Evolutionary conservation across 2,888 invertebrate species (phyloP).

Genomic region (Halocaridina rubra): DNA sequence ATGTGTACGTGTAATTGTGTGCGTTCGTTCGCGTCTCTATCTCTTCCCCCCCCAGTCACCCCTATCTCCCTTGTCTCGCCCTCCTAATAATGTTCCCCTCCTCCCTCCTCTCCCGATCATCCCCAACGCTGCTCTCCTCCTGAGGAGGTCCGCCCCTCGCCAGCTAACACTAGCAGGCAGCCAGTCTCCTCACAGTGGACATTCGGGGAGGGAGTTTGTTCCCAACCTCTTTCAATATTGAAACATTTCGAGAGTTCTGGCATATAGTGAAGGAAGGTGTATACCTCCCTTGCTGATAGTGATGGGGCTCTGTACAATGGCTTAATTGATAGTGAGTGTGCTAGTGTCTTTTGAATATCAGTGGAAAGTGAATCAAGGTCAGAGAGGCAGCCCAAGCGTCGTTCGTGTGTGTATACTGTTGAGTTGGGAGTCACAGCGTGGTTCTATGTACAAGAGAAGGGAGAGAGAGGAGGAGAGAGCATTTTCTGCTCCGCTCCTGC

Average conservation of each 20-base stretch:
- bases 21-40: neutral
- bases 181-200: slow-evolving; percentile 30
- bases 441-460: too few relatives aligned
- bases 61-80: neutral
- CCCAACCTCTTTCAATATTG: neutral
- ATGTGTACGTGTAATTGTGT: too few relatives aligned
- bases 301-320: neutral
- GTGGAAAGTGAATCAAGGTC: neutral
- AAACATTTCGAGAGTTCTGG: neutral
- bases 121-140: slow-evolving; percentile 36
- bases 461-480: too few relatives aligned
- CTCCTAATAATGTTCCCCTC: neutral
- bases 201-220: slow-evolving; percentile 15
- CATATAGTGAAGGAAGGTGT: neutral
- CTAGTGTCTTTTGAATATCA: neutral
- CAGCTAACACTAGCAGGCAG: slow-evolving; percentile 28
- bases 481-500: neutral
- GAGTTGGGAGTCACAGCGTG: neutral
- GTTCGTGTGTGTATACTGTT: neutral
- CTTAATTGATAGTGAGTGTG: neutral
- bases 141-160: slow-evolving; percentile 37
- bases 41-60: neutral
- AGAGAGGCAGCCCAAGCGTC: neutral
- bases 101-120: neutral
- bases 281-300: neutral